These are phyloP conservation scores for Acrobasis repandana DNA, from an alignment of 2,888 invertebrate genomes.

Conservation along the genomic window DNA sequence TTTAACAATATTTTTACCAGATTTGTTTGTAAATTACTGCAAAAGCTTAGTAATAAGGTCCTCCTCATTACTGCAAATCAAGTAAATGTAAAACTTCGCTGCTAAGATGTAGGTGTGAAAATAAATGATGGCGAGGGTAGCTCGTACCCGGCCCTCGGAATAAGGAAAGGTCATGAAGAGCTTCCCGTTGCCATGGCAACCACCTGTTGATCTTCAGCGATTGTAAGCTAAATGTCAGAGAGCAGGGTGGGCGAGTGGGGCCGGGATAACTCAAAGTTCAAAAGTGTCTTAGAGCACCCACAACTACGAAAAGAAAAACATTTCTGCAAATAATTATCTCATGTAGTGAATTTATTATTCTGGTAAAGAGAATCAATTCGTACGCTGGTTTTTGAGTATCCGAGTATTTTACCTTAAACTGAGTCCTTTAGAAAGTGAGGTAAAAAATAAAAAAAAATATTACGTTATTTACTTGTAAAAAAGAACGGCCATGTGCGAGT, in stretches of 20 bases:
- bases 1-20: too few species aligned
- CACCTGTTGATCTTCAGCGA: conserved; percentile 57
- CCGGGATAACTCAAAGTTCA: conserved; percentile 11
- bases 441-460: too few species aligned
- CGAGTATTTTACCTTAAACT: too few species aligned
- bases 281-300: neutral
- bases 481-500: too few species aligned
- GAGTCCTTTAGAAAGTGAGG: too few species aligned
- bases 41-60: too few species aligned
- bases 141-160: conserved; percentile 34
- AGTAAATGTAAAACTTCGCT: neutral
- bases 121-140: conserved; percentile 25
- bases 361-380: neutral
- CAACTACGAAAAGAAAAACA: neutral
- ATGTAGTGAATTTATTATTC: neutral
- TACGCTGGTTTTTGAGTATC: too few species aligned
- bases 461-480: too few species aligned
- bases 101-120: conserved; percentile 25
- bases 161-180: conserved; percentile 56
- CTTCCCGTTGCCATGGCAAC: conserved; percentile 60
- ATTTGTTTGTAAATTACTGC: too few species aligned
- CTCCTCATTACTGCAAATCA: neutral
- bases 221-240: conserved; percentile 57
- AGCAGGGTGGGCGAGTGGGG: conserved; percentile 36
- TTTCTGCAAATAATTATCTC: neutral